Evolutionary conservation across 2,113 vertebrate species (phyloP).

Genomic region (Sisor rabdophorus): DNA sequence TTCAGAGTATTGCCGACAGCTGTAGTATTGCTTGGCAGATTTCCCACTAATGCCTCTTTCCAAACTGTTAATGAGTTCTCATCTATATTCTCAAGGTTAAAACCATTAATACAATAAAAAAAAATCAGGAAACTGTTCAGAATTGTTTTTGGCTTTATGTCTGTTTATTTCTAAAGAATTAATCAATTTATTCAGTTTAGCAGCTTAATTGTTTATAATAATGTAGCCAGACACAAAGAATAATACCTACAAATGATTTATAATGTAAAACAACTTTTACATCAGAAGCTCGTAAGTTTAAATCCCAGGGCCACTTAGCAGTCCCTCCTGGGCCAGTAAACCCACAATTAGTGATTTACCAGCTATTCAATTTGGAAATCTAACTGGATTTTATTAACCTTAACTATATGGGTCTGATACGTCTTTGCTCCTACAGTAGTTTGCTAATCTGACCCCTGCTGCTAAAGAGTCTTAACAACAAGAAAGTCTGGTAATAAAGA

Average conservation of each 20-base stretch:
- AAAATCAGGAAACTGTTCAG: no score
- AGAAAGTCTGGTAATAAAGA: conserved; percentile 25
- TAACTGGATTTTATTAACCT: conserved; percentile 49
- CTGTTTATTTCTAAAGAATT: no score
- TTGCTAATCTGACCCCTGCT: conserved; percentile 34
- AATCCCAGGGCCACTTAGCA: no score
- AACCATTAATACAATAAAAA: background rate
- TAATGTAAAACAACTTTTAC: no score
- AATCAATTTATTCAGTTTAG: no score
- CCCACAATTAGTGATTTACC: background rate
- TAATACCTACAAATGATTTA: no score
- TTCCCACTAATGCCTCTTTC: background rate
- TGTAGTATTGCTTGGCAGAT: background rate
- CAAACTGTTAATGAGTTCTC: background rate
- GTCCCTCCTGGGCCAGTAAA: background rate
- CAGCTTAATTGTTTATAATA: no score
- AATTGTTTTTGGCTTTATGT: no score
- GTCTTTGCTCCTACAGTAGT: conserved; percentile 28
- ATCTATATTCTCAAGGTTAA: background rate
- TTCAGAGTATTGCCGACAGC: background rate
- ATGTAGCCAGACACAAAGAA: no score
- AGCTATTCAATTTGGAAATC: conserved; percentile 31
- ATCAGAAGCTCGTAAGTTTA: no score
- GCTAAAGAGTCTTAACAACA: conserved; percentile 25
- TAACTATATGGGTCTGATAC: conserved; percentile 35